phyloP scores from a whole-genome alignment of 2,888 invertebrate genomes.

The Acanthosepion esculentum region DNA sequence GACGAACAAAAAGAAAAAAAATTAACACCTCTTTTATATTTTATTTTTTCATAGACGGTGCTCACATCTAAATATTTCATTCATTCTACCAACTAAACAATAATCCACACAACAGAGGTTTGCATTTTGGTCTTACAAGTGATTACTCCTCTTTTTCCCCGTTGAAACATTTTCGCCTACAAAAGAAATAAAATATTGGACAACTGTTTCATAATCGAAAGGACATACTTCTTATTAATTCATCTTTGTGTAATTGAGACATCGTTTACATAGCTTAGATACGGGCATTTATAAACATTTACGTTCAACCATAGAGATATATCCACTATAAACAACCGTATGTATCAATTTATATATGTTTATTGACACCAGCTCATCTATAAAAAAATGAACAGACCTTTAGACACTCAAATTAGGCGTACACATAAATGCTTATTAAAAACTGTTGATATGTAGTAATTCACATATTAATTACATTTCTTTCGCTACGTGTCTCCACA shows the following conservation, averaged over 20 bases:
- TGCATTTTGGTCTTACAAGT: no score
- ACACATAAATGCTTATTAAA: no score
- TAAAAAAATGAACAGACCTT: not conserved
- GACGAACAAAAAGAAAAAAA: no score
- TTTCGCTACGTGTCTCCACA: not conserved
- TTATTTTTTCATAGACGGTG: no score
- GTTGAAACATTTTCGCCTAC: not conserved
- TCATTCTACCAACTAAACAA: no score
- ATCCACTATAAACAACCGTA: not conserved
- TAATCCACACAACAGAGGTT: no score
- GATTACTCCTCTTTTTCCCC: not conserved
- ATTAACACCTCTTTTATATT: no score
- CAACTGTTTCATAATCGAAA: not conserved
- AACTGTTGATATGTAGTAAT: no score
- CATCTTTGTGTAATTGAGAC: not conserved
- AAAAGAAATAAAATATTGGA: not conserved
- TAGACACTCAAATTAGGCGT: no score
- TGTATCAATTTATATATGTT: not conserved
- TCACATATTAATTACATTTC: no score
- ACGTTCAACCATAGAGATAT: not conserved
- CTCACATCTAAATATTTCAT: no score
- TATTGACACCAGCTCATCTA: not conserved
- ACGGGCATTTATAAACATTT: not conserved
- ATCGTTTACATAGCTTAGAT: not conserved
- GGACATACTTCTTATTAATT: not conserved